Percentiles rank a stretch among this genome's conserved stretches.
These are phyloP conservation scores for Callospermophilus lateralis DNA, from an alignment of 2,113 vertebrate species.

Conservation along the genomic window DNA sequence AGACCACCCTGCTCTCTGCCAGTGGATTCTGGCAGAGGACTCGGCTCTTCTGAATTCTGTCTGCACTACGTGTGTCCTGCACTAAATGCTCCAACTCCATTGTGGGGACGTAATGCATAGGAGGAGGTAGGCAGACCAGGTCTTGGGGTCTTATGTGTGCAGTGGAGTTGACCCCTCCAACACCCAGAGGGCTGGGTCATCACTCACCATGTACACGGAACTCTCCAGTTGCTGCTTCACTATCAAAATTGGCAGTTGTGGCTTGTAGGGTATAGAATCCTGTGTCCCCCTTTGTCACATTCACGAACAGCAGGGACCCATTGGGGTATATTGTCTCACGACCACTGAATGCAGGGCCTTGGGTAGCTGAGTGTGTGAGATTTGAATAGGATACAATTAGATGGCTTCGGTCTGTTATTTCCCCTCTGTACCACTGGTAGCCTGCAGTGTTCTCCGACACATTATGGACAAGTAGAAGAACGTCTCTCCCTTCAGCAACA, in stretches of 20 bases:
- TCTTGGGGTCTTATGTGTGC: too few relatives aligned
- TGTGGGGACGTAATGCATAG: accelerated
- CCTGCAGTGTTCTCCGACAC: accelerated
- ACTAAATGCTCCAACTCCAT: neutral
- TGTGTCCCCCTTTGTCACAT: too few relatives aligned
- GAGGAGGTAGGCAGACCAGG: accelerated
- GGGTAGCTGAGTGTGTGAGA: too few relatives aligned
- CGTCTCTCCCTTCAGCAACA: too few relatives aligned
- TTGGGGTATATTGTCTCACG: accelerated
- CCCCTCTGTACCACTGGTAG: neutral
- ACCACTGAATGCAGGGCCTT: too few relatives aligned
- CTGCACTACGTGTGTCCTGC: neutral
- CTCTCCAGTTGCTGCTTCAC: accelerated
- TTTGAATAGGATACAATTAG: too few relatives aligned
- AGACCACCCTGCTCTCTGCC: too few relatives aligned
- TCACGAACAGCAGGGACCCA: too few relatives aligned
- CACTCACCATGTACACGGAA: neutral
- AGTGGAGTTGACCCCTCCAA: too few relatives aligned
- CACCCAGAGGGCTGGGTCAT: neutral
- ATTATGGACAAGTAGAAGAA: too few relatives aligned
- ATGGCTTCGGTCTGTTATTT: accelerated
- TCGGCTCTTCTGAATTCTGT: neutral
- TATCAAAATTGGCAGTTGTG: accelerated
- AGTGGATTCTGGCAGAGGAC: neutral
- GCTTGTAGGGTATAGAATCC: too few relatives aligned